Evolutionary conservation across 2,888 invertebrate species (phyloP).

Genomic region (Girardia tigrina): DNA sequence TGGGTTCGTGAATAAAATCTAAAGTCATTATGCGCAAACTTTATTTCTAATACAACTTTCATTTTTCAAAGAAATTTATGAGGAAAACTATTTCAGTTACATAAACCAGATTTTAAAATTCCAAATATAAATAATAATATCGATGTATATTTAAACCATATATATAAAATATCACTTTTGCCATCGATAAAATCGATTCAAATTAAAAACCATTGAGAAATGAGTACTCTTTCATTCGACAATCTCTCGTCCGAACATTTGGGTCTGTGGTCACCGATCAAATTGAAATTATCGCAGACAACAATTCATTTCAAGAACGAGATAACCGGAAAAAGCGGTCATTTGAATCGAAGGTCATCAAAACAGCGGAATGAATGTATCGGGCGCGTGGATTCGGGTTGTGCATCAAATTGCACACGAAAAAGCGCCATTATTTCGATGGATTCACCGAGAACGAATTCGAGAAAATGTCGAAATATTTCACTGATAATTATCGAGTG

Average conservation of each 20-base stretch:
- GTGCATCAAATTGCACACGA: slow-evolving; percentile 73
- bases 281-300: background rate
- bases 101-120: too few species aligned
- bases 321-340: slow-evolving; percentile 88
- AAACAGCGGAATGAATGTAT: slow-evolving; percentile 75
- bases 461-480: slow-evolving; percentile 31
- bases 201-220: too few species aligned
- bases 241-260: background rate
- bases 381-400: slow-evolving; percentile 79
- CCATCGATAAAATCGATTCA: too few species aligned
- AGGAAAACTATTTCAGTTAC: too few species aligned
- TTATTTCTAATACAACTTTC: too few species aligned
- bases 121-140: too few species aligned
- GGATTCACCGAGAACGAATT: slow-evolving; percentile 70
- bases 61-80: too few species aligned
- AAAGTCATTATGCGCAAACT: too few species aligned
- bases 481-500: slow-evolving; percentile 28
- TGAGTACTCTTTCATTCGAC: background rate
- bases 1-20: too few species aligned
- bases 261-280: background rate
- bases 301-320: slow-evolving; percentile 69
- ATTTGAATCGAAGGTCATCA: slow-evolving; percentile 68
- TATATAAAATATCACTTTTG: too few species aligned
- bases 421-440: slow-evolving; percentile 72
- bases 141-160: too few species aligned